These are phyloP conservation scores for Pherbina coryleti DNA, from an alignment of 2,888 invertebrate genomes.

Conservation along the genomic window DNA sequence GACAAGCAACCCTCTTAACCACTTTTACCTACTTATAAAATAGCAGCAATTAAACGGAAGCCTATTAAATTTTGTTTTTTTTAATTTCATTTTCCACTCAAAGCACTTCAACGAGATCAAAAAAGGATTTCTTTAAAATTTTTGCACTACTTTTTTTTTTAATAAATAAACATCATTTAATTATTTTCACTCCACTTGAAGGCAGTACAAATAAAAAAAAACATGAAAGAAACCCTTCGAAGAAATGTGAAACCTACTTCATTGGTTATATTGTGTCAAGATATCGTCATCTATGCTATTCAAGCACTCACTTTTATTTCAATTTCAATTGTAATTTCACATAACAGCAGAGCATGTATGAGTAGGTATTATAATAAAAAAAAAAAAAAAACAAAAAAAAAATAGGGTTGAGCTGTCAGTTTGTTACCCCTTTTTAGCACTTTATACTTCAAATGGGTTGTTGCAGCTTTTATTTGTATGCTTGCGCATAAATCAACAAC, in stretches of 20 bases:
- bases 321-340: conserved; percentile 38
- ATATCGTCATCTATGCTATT: neutral
- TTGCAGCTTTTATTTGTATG: conserved; percentile 18
- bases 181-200: conserved; percentile 31
- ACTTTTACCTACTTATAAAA: neutral
- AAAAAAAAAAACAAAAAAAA: neutral
- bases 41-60: neutral
- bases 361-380: neutral
- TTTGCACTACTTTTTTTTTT: neutral
- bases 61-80: conserved; percentile 12
- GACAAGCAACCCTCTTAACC: neutral
- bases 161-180: conserved; percentile 26
- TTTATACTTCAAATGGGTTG: neutral
- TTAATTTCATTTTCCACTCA: neutral
- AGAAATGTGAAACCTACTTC: conserved; percentile 36
- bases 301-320: conserved; percentile 3
- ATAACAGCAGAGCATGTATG: neutral
- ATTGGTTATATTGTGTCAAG: conserved; percentile 34
- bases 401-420: conserved; percentile 11
- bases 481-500: conserved; percentile 45
- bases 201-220: neutral
- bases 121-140: conserved; percentile 15
- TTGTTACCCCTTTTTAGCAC: conserved; percentile 29
- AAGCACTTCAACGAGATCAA: conserved; percentile 5
- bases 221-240: neutral